Conservation (phyloP, 1,140 invertebrate species). For the Phenacoccus solenopsis region DNA sequence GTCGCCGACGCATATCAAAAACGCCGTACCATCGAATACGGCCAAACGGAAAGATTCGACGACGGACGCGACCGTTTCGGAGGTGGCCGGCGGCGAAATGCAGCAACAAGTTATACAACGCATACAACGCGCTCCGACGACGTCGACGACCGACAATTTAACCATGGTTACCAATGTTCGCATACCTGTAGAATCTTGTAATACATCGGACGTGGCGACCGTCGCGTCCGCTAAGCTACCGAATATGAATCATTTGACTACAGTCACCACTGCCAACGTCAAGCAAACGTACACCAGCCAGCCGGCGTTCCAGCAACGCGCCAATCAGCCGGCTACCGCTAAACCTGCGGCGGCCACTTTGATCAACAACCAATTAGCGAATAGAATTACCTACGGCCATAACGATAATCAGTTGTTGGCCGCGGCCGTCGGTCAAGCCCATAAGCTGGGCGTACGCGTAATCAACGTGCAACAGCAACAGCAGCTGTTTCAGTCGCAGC, state of each 20-base stretch:
- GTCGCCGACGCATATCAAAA: not conserved
- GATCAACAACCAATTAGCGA: not conserved
- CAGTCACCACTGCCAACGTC: not conserved
- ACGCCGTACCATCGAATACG: not conserved
- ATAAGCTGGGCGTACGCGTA: constrained; percentile 2
- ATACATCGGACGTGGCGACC: not conserved
- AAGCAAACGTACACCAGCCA: not conserved
- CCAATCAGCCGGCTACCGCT: constrained; percentile 18
- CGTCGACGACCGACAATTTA: not conserved
- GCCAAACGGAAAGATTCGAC: too few species aligned
- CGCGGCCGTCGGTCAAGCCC: not conserved
- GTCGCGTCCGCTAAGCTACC: not conserved
- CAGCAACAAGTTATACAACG: not conserved
- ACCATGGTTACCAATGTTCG: not conserved
- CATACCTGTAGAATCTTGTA: not conserved
- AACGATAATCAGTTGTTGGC: not conserved
- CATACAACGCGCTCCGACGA: not conserved
- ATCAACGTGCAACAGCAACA: constrained; percentile 22
- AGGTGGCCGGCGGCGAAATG: not conserved
- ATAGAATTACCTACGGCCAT: constrained; percentile 8
- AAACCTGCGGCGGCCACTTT: constrained; percentile 18
- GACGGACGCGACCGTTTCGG: not conserved
- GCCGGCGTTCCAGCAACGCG: not conserved
- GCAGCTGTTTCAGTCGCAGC: constrained; percentile 22
- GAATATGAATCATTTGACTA: not conserved